Evolutionary conservation across 2,888 invertebrate genomes (phyloP).

Genomic region (Tholera decimalis): DNA sequence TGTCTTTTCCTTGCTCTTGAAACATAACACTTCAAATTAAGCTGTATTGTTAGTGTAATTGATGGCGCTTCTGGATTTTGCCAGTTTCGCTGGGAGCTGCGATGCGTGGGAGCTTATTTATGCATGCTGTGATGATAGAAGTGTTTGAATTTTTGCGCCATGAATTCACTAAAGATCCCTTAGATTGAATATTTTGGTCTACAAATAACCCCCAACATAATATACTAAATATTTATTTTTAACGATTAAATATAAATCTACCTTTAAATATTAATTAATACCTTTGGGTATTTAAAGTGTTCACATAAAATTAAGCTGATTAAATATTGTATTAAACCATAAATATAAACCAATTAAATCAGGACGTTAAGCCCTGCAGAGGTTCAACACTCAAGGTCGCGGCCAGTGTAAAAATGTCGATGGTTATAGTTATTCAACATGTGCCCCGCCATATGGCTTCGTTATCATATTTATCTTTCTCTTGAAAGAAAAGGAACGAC

Average conservation of each 20-base stretch:
- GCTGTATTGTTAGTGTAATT: slow-evolving; percentile 28
- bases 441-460: slow-evolving; percentile 83
- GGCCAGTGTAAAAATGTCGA: slow-evolving; percentile 71
- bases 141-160: slow-evolving; percentile 30
- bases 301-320: slow-evolving; percentile 39
- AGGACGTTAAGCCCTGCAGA: slow-evolving; percentile 42
- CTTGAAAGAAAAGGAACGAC: slow-evolving; percentile 74
- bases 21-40: slow-evolving; percentile 43
- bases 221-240: neutral
- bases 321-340: slow-evolving; percentile 34
- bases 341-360: slow-evolving; percentile 55
- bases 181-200: slow-evolving; percentile 7
- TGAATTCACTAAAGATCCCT: slow-evolving; percentile 19
- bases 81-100: slow-evolving; percentile 15
- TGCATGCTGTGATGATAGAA: too few species aligned
- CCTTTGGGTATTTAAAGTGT: slow-evolving; percentile 5
- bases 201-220: neutral
- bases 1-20: slow-evolving; percentile 67
- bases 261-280: too few species aligned
- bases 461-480: slow-evolving; percentile 74
- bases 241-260: neutral
- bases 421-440: slow-evolving; percentile 76
- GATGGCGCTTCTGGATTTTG: slow-evolving; percentile 42
- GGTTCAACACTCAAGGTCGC: slow-evolving; percentile 79
- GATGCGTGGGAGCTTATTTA: slow-evolving; percentile 31